Conservation (phyloP, 2,888 invertebrate genomes). For the Lasioglossum morio region DNA sequence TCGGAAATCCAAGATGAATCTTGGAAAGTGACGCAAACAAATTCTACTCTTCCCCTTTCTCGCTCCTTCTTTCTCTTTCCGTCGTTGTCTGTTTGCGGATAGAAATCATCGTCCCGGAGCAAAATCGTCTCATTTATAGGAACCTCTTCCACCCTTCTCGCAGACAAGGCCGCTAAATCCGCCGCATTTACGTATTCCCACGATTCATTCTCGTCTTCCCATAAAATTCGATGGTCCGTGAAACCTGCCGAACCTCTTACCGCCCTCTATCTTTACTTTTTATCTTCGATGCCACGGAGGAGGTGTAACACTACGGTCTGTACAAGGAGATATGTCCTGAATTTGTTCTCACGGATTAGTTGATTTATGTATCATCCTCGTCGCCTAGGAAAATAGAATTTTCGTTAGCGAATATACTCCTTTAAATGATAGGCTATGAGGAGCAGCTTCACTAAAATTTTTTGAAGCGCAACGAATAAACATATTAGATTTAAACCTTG, state of each 20-base stretch:
- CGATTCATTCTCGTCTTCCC: conserved; percentile 72
- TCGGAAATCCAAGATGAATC: conserved; percentile 17
- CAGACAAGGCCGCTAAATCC: conserved; percentile 56
- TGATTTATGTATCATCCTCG: not conserved
- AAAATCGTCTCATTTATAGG: conserved; percentile 35
- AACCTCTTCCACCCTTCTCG: conserved; percentile 13
- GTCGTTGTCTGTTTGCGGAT: conserved; percentile 23
- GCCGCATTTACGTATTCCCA: conserved; percentile 73
- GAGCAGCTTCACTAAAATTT: not conserved
- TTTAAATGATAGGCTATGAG: not conserved
- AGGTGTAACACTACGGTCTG: conserved; percentile 15
- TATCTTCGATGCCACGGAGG: conserved; percentile 26
- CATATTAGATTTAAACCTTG: not conserved
- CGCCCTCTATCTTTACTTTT: conserved; percentile 50
- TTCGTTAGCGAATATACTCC: not conserved
- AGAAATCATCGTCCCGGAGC: conserved; percentile 44
- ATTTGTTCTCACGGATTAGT: conserved; percentile 30
- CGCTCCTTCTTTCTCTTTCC: not conserved
- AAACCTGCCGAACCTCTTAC: conserved; percentile 58
- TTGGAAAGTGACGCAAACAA: conserved; percentile 15
- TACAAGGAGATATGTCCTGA: not conserved
- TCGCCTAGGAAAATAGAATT: not conserved
- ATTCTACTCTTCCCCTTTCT: not conserved
- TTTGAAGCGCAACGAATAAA: not conserved
- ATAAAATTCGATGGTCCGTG: conserved; percentile 77